phyloP scores from a whole-genome alignment of 92 coral and sea anemone species.

The Actinostola sp. region DNA sequence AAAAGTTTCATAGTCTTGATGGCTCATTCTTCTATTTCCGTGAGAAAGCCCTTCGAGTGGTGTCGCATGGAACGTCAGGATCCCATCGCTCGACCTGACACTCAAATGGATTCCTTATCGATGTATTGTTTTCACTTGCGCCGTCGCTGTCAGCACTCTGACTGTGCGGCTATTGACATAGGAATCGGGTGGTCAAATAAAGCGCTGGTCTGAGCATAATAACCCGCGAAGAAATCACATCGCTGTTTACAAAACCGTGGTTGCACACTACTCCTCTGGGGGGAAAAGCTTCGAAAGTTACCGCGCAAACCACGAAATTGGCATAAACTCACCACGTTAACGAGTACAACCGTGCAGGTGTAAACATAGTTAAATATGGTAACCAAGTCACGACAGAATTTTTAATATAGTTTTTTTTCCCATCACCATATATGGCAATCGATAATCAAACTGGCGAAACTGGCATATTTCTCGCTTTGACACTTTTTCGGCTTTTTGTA shows the following conservation, averaged over 20 bases:
- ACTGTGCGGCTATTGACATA: slow-evolving; percentile 42
- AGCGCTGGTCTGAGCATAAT: slow-evolving; percentile 15
- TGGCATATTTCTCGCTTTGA: background rate
- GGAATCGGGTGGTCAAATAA: slow-evolving; percentile 49
- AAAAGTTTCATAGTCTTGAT: slow-evolving; percentile 75
- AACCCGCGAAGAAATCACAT: slow-evolving; percentile 17
- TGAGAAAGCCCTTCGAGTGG: slow-evolving; percentile 27
- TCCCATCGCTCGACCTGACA: slow-evolving; percentile 28
- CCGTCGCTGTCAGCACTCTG: slow-evolving; percentile 35
- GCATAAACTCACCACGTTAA: slow-evolving; percentile 38
- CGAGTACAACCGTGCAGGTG: slow-evolving; percentile 26
- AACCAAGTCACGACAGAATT: slow-evolving; percentile 36
- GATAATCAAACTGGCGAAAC: background rate
- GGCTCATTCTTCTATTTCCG: slow-evolving; percentile 23
- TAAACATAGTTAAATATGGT: slow-evolving; percentile 28
- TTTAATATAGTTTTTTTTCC: background rate
- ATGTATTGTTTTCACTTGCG: slow-evolving; percentile 15
- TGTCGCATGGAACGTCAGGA: slow-evolving; percentile 17
- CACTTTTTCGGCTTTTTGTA: background rate
- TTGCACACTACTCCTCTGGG: background rate
- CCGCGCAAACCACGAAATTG: slow-evolving; percentile 37
- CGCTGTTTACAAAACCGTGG: slow-evolving; percentile 10
- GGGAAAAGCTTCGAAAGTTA: slow-evolving; percentile 15
- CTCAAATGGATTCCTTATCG: slow-evolving; percentile 30
- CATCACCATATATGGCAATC: background rate